Evolutionary conservation across 2,888 invertebrate genomes (phyloP), one percentile per base, ranked within the genome.

Genomic region (Pyrrhia umbra): DNA sequence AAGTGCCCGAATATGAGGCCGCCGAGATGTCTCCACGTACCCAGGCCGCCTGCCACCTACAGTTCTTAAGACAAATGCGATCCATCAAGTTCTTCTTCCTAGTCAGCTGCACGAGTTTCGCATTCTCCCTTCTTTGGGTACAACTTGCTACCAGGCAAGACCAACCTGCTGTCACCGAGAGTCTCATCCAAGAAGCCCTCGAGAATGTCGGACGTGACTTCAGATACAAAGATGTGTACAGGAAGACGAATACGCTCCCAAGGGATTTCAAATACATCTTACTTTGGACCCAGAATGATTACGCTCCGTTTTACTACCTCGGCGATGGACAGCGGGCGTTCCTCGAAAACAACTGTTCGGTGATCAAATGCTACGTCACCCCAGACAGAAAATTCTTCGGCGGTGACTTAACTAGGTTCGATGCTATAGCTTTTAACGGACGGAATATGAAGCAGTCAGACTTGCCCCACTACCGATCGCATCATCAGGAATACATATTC

Each of bases 401-500:
- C 2, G 85, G 84, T 18, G 83, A 91, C 62, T 21, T 87, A 0
- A 87, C 87, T 0, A 86, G 85, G 49, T 94, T 93, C 43, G 86
- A 93, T 56, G 93, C 89, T 0, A 81, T 94, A 20, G 90, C 86
- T 0, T 93, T 94, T 61, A 92, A 94, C 42, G 94, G 93, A 13
- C 84, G 92, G 6, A 89, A 85, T 45, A 57, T 93, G 39, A 46
- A 60, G 0, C 20, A 60, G 18, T 67, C 62, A 1, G 68, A 84
- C 13, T 62, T 92, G 1, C 95, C 94, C 1, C 51, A 50, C 9
- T 34, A 47, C 2, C 81, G 95, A 30, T 86, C 88, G 0, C 68
- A 76, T 0, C 82, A 86, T 15, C 95, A 95, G 60, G 91, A 90
- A 71, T 95, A 92, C 58, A 89, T 95, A 56, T 94, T 77, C 68